A percentile compares a stretch with the other conserved stretches of the same genome.
Conservation (phyloP, 2,113 vertebrate species). For the Peromyscus leucopus region DNA sequence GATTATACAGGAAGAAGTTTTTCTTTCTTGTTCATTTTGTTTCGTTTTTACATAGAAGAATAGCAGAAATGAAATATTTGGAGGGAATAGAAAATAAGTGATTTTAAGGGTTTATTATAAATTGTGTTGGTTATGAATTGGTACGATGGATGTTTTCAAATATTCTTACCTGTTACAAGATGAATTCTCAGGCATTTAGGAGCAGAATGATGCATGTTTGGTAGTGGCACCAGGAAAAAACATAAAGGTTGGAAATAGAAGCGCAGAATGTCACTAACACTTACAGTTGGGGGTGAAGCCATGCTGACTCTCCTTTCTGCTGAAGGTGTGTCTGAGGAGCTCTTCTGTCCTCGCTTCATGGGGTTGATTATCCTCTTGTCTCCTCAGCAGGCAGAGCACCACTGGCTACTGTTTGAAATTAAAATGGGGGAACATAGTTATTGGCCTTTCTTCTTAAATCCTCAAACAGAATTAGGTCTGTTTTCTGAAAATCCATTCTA, state of each 20-base stretch:
- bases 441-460: background rate
- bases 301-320: background rate
- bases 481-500: background rate
- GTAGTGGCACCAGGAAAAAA: background rate
- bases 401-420: background rate
- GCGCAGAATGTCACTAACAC: background rate
- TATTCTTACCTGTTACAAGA: background rate
- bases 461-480: background rate
- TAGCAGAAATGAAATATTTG: background rate
- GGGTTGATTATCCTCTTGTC: background rate
- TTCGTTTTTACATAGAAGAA: background rate
- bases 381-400: background rate
- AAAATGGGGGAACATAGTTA: background rate
- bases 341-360: background rate
- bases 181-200: background rate
- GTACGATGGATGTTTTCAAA: background rate
- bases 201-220: background rate
- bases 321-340: constrained; percentile 13
- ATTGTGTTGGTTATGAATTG: constrained; percentile 14
- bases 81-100: background rate
- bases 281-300: background rate
- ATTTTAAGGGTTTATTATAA: constrained; percentile 34
- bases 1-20: background rate
- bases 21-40: background rate
- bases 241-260: background rate